Evolutionary conservation across 1,140 invertebrate genomes (phyloP), one percentile per base, ranked within the genome.

Genomic region (Lordiphosa clarofinis): DNA sequence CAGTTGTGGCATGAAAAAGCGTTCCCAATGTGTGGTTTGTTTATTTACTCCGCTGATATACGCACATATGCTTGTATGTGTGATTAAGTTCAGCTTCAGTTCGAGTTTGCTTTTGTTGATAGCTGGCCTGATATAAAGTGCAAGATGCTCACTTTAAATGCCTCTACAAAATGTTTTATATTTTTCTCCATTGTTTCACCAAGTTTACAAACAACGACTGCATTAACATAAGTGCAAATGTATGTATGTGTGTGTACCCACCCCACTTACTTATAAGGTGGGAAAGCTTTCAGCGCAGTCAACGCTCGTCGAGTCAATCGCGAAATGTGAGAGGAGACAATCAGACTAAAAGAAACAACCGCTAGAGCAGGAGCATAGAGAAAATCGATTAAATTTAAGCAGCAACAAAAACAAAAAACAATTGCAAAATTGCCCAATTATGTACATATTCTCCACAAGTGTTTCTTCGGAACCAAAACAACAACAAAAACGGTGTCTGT

Each of bases 201-300:
- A 8, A 31, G 6, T 31, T 31, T 31, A 31, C 28, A 31, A 31
- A 31, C 28, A 31, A 31, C 28, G 28, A 31, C 28, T 31, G 28
- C 28, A 31, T 31, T 31, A 31, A 31, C n/a, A n/a, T 13, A 43
- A 8, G 38, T 46, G 10, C 11, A 9, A 9, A 35, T 38, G 4
- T 19, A 37, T 7, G 6, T 36, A 39, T 42, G 35, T 10, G 9
- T 37, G 12, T 15, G 21, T 10, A 31, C 0, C 28, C n/a, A 4
- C 12, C 21, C 10, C 13, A 36, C 11, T 36, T 39, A 24, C n/a
- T 48, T 11, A 43, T 48, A 28, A 36, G 11, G 28, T 31, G 28
- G 10, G 28, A 56, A 55, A 74, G 73, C 73, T 76, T 76, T 44
- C 24, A 44, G n/a, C 40, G 40, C 31, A 31, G 42, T 38, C 44